phyloP scores from a whole-genome alignment of 2,888 invertebrate species.

The Polia nebulosa region DNA sequence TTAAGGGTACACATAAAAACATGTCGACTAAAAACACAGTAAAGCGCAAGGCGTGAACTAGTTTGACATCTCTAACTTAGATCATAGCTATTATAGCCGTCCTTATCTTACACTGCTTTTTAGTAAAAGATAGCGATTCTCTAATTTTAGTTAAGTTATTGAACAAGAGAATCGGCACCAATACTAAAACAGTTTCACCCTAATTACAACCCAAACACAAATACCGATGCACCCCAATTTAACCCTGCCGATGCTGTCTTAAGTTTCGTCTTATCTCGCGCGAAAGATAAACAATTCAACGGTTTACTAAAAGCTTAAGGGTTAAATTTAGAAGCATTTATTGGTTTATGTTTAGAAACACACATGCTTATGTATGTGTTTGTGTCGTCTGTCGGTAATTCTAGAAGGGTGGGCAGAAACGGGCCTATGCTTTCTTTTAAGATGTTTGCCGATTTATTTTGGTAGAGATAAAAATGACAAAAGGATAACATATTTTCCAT shows the following conservation, averaged over 20 bases:
- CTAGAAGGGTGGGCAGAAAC: constrained; percentile 6
- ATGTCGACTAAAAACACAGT: too few relatives aligned
- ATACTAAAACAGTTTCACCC: constrained; percentile 4
- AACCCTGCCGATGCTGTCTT: constrained; percentile 40
- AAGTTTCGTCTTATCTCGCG: constrained; percentile 59
- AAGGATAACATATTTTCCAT: neutral
- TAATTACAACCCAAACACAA: constrained; percentile 50
- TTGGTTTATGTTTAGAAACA: constrained; percentile 27
- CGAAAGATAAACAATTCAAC: constrained; percentile 64
- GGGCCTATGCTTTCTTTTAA: neutral
- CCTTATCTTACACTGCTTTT: too few relatives aligned
- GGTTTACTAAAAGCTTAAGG: constrained; percentile 58
- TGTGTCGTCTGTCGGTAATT: constrained; percentile 11
- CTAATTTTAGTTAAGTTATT: too few relatives aligned
- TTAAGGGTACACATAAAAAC: too few relatives aligned
- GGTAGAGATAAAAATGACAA: neutral
- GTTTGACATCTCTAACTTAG: too few relatives aligned
- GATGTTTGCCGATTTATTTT: constrained; percentile 14
- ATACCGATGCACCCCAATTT: constrained; percentile 40
- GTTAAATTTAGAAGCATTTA: constrained; percentile 58
- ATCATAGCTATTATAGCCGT: too few relatives aligned
- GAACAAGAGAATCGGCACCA: too few relatives aligned
- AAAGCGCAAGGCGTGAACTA: too few relatives aligned
- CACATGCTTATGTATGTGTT: constrained; percentile 26
- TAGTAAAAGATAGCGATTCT: too few relatives aligned